Conservation (phyloP, 2,888 invertebrate genomes). For the Dioctria rufipes region DNA sequence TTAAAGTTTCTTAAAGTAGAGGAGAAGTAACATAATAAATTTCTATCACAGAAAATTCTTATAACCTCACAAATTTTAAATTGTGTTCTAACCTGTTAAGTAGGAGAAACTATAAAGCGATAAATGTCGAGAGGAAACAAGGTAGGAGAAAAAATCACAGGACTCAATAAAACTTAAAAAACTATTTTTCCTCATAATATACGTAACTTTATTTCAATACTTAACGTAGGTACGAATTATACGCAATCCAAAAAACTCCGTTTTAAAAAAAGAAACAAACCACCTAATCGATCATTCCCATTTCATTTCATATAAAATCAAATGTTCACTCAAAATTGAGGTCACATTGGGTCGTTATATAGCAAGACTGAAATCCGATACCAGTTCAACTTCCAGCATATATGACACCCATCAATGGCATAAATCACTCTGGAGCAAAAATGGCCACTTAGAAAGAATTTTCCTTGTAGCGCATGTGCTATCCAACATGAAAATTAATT, state of each 20-base stretch:
- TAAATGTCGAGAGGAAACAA: no score
- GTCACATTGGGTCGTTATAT: conserved; percentile 27
- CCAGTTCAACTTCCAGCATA: conserved; percentile 21
- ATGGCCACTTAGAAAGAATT: conserved; percentile 51
- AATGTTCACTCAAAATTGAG: conserved; percentile 33
- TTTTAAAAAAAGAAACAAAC: conserved; percentile 28
- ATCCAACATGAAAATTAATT: conserved; percentile 47
- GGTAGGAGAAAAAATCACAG: no score
- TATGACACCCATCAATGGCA: conserved; percentile 48
- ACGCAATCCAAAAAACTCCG: conserved; percentile 25
- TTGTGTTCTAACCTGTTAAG: no score
- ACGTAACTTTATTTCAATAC: no score
- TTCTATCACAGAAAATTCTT: no score
- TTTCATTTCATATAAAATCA: conserved; percentile 45
- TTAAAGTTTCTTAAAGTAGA: no score
- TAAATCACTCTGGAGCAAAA: conserved; percentile 44
- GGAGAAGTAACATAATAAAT: no score
- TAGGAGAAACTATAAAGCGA: no score
- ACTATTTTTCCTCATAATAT: no score
- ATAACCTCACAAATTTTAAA: no score
- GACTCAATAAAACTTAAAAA: no score
- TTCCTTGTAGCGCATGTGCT: conserved; percentile 41
- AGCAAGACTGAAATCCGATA: conserved; percentile 16
- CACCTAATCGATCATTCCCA: conserved; percentile 48
- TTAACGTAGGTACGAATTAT: conserved; percentile 17